Conservation (phyloP, 2,113 vertebrate genomes). For the Bubo blakistoni region DNA sequence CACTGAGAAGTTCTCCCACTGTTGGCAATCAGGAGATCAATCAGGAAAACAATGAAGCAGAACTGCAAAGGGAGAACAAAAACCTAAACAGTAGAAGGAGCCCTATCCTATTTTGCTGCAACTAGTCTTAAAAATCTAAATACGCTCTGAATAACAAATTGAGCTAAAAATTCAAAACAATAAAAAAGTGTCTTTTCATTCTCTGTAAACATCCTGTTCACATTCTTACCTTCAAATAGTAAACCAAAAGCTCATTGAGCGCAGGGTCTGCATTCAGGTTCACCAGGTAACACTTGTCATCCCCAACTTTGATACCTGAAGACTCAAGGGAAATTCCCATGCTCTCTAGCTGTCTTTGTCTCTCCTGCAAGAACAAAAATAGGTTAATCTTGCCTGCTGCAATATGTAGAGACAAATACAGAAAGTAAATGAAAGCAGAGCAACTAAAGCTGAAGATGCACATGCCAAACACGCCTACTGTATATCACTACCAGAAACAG, state of each 20-base stretch:
- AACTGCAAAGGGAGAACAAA: neutral
- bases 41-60: neutral
- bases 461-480: neutral
- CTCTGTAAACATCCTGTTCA: neutral
- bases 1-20: neutral
- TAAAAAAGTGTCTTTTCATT: neutral
- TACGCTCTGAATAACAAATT: neutral
- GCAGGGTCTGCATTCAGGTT: constrained; percentile 98
- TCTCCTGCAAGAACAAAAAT: constrained; percentile 78
- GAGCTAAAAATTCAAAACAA: neutral
- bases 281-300: constrained; percentile 96
- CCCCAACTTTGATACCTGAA: constrained; percentile 97
- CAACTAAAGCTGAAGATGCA: neutral
- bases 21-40: neutral
- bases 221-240: constrained; percentile 91
- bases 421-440: neutral
- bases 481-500: neutral
- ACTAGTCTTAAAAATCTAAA: neutral
- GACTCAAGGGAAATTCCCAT: constrained; percentile 98
- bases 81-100: neutral
- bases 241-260: constrained; percentile 94
- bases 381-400: neutral
- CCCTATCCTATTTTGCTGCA: neutral
- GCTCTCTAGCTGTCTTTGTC: constrained; percentile 95
- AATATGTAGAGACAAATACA: neutral